Evolutionary conservation across 2,888 invertebrate genomes (phyloP), one percentile per base, ranked within the genome.

Genomic region (Diplazon laetatorius): DNA sequence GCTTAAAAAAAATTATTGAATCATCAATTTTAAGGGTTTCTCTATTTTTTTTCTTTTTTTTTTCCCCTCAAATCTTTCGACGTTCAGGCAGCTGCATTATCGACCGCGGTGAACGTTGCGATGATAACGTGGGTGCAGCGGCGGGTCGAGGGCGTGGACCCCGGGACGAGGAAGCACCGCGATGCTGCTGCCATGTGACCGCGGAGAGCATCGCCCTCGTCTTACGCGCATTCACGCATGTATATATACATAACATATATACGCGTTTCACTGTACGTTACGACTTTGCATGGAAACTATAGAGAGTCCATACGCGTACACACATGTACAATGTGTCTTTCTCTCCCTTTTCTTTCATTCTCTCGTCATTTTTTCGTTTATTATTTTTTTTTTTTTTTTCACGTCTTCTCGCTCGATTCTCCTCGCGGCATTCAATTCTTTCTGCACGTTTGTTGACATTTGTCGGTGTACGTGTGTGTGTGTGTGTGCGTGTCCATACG

Each of bases 111-210:
- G 16, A 52, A 60, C 62, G 42, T 63, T 39, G 57, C 62, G 68
- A 42, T 60, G 78, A 70, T 78, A 66, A 71, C 66, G 77, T 73
- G 70, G 75, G 78, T 82, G 73, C 80, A 71, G 76, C 70, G 78
- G n/a, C 65, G 75, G 76, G 80, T 77, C 78, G 82, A 82, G 82
- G 82, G 81, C 82, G 82, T 82, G 82, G 80, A 82, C 82, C 82
- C 76, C 81, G 76, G 71, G 76, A 80, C 72, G 78, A 80, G 82
- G 81, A 82, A 82, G 78, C 81, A 76, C 76, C 70, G 62, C 71
- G 82, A 81, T 82, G 81, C 76, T 81, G 81, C 71, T 70, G 76
- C 73, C 78, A 78, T 80, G 69, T 75, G 79, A 71, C 68, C 70
- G 76, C 79, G 78, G 82, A 78, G 82, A 78, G 82, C 82, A 82